Percentiles rank a stretch among this genome's conserved stretches.
Evolutionary conservation across 2,888 invertebrate species (phyloP).

Genomic region (Papilio protenor): DNA sequence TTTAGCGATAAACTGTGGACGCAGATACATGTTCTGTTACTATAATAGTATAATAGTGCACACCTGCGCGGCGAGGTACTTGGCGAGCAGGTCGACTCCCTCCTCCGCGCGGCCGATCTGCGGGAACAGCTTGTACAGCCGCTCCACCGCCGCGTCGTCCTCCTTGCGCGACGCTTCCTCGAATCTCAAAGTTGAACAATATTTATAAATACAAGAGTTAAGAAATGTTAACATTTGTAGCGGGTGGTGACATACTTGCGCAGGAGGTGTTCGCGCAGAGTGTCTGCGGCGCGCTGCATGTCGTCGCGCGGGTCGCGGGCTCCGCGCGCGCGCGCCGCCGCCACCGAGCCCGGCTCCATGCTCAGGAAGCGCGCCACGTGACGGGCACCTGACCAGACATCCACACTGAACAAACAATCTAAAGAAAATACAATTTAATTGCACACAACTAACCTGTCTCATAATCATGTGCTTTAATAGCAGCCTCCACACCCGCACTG

Average conservation of each 20-base stretch:
- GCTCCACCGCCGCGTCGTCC: conserved; percentile 95
- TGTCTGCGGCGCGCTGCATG: conserved; percentile 71
- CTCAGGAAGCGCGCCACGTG: conserved; percentile 97
- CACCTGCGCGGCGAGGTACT: conserved; percentile 93
- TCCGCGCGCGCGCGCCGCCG: conserved; percentile 75
- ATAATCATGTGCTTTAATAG: conserved; percentile 97
- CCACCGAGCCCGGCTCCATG: conserved; percentile 93
- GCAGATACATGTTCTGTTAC: background rate
- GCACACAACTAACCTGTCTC: conserved; percentile 86
- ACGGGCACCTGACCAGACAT: conserved; percentile 87
- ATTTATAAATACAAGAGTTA: background rate
- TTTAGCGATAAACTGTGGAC: too few relatives aligned
- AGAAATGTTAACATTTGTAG: background rate
- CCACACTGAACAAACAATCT: background rate
- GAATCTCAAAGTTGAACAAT: conserved; percentile 85
- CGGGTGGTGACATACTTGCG: conserved; percentile 59
- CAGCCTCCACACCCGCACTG: conserved; percentile 98
- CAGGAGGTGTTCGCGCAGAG: conserved; percentile 71
- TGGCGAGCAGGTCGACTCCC: conserved; percentile 94
- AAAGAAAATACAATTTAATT: background rate
- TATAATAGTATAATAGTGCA: background rate
- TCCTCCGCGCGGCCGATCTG: conserved; percentile 95
- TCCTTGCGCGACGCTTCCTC: conserved; percentile 95
- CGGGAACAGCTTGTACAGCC: conserved; percentile 99
- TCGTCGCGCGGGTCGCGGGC: conserved; percentile 72